Base-by-base conservation (phyloP, 2,888 invertebrate genomes). In the Choreutis nemorana region DNA sequence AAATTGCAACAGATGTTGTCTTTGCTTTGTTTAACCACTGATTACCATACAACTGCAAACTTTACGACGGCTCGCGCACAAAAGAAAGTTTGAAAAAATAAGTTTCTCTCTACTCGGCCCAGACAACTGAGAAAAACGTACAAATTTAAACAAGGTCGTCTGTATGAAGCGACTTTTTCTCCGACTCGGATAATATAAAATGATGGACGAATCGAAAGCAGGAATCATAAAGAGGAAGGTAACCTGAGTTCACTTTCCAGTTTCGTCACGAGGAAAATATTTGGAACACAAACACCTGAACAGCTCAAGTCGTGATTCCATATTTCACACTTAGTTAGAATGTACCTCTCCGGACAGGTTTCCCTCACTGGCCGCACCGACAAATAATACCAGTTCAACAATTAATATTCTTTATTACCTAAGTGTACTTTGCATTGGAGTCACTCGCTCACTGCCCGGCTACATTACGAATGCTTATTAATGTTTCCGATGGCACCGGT, bases 301-400 rank as follows among this genome's bases (percentile, higher is more conserved):
- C 55, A 65, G 65, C 65, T 60, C 59, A 55, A 56, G 58, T 78
- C 78, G 78, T 78, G 78, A 78, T 78, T 78, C 73, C 73, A 75
- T 78, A 75, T 75, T 78, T 78, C 75, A 77, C 78, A 78, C 78
- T 73, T 67, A 54, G 57, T 56, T 54, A 62, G 70, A 66, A 67
- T 60, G 66, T 62, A 63, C 57, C 55, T 52, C 50, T 53, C 51
- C 51, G 50, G 57, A 70, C 72, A 63, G 68, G 73, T 72, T 68
- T 57, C 55, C 60, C 66, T 64, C 53, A 52, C 56, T 60, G 55
- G 50, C 50, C 33, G 37, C 46, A 28, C 15, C 27, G 20, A 24
- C 32, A 27, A n/a, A n/a, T n/a, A n/a, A n/a, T n/a, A n/a, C n/a
- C n/a, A n/a, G n/a, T n/a, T n/a, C n/a, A n/a, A n/a, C n/a, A n/a